These are phyloP conservation scores for Papilio machaon DNA, from an alignment of 1,140 invertebrate species.

Conservation along the genomic window DNA sequence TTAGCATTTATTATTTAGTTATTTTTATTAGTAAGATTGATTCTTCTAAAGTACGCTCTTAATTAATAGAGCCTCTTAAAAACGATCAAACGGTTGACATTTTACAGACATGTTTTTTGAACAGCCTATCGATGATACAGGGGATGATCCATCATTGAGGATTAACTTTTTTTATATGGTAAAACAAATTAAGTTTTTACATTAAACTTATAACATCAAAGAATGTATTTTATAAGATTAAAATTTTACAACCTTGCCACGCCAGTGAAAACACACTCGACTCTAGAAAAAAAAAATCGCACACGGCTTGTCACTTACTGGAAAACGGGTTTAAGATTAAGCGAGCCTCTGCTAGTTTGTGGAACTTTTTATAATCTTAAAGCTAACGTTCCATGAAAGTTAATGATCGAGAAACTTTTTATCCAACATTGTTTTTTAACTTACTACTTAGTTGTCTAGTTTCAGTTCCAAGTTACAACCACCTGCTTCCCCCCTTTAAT, in stretches of 20 bases:
- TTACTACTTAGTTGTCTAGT: constrained; percentile 11
- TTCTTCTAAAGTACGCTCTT: no score
- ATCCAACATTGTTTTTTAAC: constrained; percentile 3
- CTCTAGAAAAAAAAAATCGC: no score
- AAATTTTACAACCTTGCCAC: no score
- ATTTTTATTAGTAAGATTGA: no score
- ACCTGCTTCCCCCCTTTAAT: constrained; percentile 11
- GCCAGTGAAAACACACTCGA: no score
- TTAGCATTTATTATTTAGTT: no score
- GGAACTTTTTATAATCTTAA: not conserved
- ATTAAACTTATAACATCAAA: no score
- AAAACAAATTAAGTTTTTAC: not conserved
- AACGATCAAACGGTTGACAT: constrained; percentile 17
- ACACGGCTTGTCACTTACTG: not conserved
- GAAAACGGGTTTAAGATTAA: no score
- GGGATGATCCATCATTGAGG: constrained; percentile 1
- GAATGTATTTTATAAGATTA: no score
- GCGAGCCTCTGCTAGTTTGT: no score
- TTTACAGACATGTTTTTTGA: constrained; percentile 27
- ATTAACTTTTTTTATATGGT: not conserved
- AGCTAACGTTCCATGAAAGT: not conserved
- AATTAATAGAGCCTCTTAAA: not conserved
- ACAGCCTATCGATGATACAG: constrained; percentile 1
- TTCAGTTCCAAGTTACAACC: constrained; percentile 1
- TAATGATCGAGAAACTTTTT: not conserved